Evolutionary conservation across 2,113 vertebrate species (phyloP), one percentile per base, ranked within the genome.

Genomic region (Azemiops feae): DNA sequence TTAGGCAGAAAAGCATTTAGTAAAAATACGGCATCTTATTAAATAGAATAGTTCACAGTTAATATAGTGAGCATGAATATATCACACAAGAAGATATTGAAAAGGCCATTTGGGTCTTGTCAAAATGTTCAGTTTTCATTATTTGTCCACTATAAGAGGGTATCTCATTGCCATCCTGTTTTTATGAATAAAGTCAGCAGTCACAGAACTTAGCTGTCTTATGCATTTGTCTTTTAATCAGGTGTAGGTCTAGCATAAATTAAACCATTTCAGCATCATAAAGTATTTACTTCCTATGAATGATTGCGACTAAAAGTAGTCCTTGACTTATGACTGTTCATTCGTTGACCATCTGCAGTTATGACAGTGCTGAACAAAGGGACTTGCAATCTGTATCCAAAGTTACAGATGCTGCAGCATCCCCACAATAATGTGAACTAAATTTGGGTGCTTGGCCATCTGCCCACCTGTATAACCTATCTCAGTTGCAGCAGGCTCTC

Each of bases 51-150:
- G 54, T 91, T 87, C 55, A 87, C 45, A 39, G 39, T 87, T 92
- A 87, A 92, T 64, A 52, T 45, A 58, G 43, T n/a, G 16, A 22
- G 39, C 39, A 92, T 87, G 53, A 58, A 86, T 87, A n/a, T 1
- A n/a, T 18, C 5, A 2, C 39, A 60, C 27, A 91, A 58, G 53
- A 45, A 23, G 30, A 11, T 57, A 87, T 58, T 87, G 54, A 43
- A 94, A 93, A 95, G 94, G 55, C 27, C 23, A 23, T 55, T 88
- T 88, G 85, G 30, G 22, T 81, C 95, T 87, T 90, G 92, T 90
- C 55, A 91, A 18, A 88, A 87, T 57, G 92, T 43, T 88, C 45
- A 81, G 81, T 85, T 74, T 74, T 92, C 86, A 94, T 9, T 47
- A 0, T 85, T 93, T 6, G 23, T 89, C 20, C 87, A 30, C 45